Evolutionary conservation across 2,113 vertebrate species (phyloP).

Genomic region (Chionis minor): DNA sequence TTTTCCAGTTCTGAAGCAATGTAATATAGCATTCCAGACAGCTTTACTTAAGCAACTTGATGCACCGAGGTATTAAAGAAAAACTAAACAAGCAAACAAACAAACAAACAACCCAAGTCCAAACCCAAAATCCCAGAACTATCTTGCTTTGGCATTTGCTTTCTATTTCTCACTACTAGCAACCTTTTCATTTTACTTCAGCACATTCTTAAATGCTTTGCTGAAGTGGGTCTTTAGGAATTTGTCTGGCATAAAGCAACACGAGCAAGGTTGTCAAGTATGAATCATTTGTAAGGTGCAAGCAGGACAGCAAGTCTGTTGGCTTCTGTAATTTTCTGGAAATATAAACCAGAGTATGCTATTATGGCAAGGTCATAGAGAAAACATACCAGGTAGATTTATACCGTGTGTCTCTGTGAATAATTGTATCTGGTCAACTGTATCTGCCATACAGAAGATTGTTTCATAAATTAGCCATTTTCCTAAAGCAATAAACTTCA

Average conservation of each 20-base stretch:
- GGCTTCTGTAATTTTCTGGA: conserved; percentile 41
- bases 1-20: not conserved
- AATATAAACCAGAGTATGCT: conserved; percentile 45
- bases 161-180: not conserved
- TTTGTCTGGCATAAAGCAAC: conserved; percentile 8
- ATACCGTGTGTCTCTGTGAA: conserved; percentile 32
- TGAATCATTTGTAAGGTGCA: conserved; percentile 16
- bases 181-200: not conserved
- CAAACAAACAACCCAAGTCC: not conserved
- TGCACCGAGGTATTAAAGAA: not conserved
- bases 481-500: conserved; percentile 55
- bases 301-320: not conserved
- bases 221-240: conserved; percentile 3
- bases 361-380: conserved; percentile 50
- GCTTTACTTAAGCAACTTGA: not conserved
- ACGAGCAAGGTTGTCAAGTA: not conserved
- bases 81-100: not conserved
- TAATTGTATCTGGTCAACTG: conserved; percentile 43
- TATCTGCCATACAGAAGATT: not conserved
- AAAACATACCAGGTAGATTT: conserved; percentile 56
- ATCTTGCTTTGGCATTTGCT: not conserved
- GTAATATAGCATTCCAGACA: not conserved
- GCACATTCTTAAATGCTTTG: not conserved
- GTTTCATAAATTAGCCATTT: conserved; percentile 37
- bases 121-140: not conserved